A percentile compares a stretch with the other conserved stretches of the same genome.
These are phyloP conservation scores for Diplodus puntazzo DNA, from an alignment of 2,797 vertebrate species.

Conservation along the genomic window DNA sequence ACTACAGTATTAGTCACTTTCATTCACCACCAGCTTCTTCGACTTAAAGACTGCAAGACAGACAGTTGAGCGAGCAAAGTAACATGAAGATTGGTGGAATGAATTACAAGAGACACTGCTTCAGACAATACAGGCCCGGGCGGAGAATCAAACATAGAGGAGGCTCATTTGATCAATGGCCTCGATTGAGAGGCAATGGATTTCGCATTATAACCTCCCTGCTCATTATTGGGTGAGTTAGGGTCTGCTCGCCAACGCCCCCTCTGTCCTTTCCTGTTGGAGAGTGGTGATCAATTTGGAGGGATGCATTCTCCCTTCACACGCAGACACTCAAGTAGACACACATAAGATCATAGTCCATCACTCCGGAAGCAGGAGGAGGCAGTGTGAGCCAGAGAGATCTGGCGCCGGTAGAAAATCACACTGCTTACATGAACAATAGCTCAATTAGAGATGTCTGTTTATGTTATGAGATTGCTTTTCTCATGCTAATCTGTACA, in stretches of 20 bases:
- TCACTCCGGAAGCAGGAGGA: constrained; percentile 44
- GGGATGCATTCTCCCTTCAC: constrained; percentile 49
- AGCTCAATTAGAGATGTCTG: constrained; percentile 76
- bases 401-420: constrained; percentile 55
- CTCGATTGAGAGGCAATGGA: constrained; percentile 79
- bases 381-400: constrained; percentile 20
- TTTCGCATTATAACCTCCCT: constrained; percentile 80
- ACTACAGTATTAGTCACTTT: constrained; percentile 31
- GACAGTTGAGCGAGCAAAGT: constrained; percentile 22
- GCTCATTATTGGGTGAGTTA: constrained; percentile 80
- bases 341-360: constrained; percentile 31
- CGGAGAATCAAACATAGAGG: constrained; percentile 64
- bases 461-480: constrained; percentile 79
- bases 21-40: constrained; percentile 21
- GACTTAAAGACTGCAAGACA: constrained; percentile 6
- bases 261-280: constrained; percentile 71
- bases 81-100: constrained; percentile 2
- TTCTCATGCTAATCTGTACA: constrained; percentile 82
- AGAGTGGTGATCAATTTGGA: constrained; percentile 74
- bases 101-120: constrained; percentile 24
- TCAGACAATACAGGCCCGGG: constrained; percentile 42
- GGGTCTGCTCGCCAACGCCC: constrained; percentile 68
- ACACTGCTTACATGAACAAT: constrained; percentile 78
- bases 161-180: constrained; percentile 75
- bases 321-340: constrained; percentile 25